These are phyloP conservation scores for Callopanchax toddi DNA, from an alignment of 2,113 vertebrate species.

Conservation along the genomic window DNA sequence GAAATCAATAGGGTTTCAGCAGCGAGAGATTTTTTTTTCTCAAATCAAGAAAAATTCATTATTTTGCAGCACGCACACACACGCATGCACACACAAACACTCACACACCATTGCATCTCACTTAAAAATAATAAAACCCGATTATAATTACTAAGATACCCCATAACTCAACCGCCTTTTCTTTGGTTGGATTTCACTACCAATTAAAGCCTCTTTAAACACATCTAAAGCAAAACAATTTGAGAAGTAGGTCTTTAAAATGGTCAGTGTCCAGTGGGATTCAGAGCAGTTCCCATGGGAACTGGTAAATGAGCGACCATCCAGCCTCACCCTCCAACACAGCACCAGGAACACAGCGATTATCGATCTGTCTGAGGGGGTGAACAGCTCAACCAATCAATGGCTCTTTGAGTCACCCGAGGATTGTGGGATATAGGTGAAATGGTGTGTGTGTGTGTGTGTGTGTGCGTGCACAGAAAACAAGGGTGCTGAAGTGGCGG, in stretches of 20 bases:
- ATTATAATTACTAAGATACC: constrained; percentile 41
- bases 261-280: constrained; percentile 43
- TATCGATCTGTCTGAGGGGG: constrained; percentile 76
- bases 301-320: constrained; percentile 68
- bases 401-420: constrained; percentile 66
- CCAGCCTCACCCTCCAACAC: constrained; percentile 42
- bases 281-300: constrained; percentile 69
- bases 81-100: neutral
- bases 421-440: constrained; percentile 59
- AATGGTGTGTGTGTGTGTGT: constrained; percentile 13
- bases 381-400: constrained; percentile 79
- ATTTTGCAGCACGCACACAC: constrained; percentile 47
- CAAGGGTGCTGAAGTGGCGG: constrained; percentile 28
- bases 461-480: neutral
- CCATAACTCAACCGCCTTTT: constrained; percentile 6
- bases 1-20: constrained; percentile 82
- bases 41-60: constrained; percentile 81
- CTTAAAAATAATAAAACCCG: constrained; percentile 39
- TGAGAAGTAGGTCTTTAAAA: constrained; percentile 41
- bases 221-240: constrained; percentile 38
- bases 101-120: constrained; percentile 8
- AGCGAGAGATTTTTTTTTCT: constrained; percentile 74
- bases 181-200: neutral
- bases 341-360: constrained; percentile 62
- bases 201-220: constrained; percentile 38